Percentiles rank a stretch among this genome's conserved stretches.
Evolutionary conservation across 2,797 vertebrate species (phyloP).

Genomic region (Centroberyx gerrardi): DNA sequence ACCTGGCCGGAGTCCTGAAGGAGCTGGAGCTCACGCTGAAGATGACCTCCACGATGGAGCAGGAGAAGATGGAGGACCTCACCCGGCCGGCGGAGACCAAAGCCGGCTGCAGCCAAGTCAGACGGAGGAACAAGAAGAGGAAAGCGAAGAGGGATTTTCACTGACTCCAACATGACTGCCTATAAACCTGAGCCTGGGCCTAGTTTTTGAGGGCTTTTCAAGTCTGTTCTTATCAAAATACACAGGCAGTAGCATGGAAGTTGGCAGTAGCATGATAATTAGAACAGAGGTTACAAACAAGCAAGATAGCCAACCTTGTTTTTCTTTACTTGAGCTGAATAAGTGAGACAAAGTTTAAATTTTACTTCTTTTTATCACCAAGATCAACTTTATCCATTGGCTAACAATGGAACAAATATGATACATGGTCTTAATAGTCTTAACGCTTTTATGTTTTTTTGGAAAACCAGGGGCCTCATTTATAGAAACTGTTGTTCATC

Average conservation of each 20-base stretch:
- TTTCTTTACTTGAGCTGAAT: constrained; percentile 20
- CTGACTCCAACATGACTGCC: constrained; percentile 27
- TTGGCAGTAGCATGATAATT: constrained; percentile 17
- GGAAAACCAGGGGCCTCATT: neutral
- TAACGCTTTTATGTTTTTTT: too few species aligned
- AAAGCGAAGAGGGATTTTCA: constrained; percentile 59
- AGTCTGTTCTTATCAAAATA: neutral
- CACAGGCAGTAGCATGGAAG: constrained; percentile 7
- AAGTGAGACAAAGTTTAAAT: neutral
- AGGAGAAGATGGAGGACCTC: constrained; percentile 57
- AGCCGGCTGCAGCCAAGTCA: constrained; percentile 37
- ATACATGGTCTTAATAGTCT: neutral
- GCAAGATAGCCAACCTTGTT: neutral
- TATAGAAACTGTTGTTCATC: neutral
- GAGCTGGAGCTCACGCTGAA: constrained; percentile 70
- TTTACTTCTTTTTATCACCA: neutral
- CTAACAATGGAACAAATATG: neutral
- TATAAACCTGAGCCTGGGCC: neutral
- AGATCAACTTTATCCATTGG: neutral
- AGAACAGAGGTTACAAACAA: neutral
- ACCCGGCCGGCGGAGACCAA: constrained; percentile 13
- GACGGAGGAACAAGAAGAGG: constrained; percentile 73
- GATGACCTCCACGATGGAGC: constrained; percentile 56
- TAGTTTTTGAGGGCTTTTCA: neutral
- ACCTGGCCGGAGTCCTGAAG: constrained; percentile 79